Conservation (phyloP, 2,888 invertebrate genomes). For the Folsomia manolachei region DNA sequence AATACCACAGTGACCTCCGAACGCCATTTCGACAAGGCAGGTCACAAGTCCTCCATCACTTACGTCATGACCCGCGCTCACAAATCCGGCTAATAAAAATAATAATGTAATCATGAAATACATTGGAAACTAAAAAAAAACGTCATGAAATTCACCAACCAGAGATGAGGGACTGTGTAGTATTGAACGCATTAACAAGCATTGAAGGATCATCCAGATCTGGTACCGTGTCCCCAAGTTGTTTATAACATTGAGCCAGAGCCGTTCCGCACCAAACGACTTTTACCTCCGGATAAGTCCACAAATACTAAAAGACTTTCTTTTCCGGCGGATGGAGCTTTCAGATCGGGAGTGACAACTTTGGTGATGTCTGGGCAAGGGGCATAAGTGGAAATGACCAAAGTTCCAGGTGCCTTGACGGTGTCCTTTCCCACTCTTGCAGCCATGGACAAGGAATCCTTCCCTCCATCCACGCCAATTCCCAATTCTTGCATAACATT, state of each 20-base stretch:
- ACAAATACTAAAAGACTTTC: constrained; percentile 71
- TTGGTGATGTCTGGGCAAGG: constrained; percentile 86
- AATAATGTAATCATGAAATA: too few relatives aligned
- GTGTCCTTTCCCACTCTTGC: constrained; percentile 71
- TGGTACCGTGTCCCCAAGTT: constrained; percentile 75
- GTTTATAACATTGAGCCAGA: constrained; percentile 82
- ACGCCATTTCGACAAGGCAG: constrained; percentile 91
- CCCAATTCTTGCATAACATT: constrained; percentile 75
- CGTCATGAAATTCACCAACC: constrained; percentile 55
- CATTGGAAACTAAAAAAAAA: not conserved
- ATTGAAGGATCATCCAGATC: constrained; percentile 71
- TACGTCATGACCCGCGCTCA: constrained; percentile 87
- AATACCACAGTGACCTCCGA: constrained; percentile 82
- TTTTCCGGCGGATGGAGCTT: constrained; percentile 63
- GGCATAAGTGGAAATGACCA: constrained; percentile 95
- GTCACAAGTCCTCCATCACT: constrained; percentile 94
- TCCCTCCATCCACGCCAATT: constrained; percentile 92
- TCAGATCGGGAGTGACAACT: constrained; percentile 85
- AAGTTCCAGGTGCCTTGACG: constrained; percentile 60
- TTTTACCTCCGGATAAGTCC: constrained; percentile 70
- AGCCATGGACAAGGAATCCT: constrained; percentile 97
- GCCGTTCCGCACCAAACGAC: constrained; percentile 87
- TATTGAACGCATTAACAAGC: constrained; percentile 73
- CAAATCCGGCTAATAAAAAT: constrained; percentile 60
- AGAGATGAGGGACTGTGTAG: constrained; percentile 78